Percentiles rank a stretch among this genome's conserved stretches.
Conservation (phyloP, 2,888 invertebrate genomes). For the Pharmacophagus antenor region DNA sequence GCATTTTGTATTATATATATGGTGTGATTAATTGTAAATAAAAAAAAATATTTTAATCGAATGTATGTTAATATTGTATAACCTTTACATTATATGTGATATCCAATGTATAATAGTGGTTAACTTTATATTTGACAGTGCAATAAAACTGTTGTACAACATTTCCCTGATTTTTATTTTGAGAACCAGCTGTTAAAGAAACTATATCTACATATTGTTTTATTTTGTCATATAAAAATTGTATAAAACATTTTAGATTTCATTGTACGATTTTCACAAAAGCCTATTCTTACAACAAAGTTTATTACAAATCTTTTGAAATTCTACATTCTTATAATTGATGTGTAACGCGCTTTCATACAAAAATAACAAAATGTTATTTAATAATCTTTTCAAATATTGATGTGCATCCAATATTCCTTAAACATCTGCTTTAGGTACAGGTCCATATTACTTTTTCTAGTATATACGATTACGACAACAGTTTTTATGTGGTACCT, state of each 20-base stretch:
- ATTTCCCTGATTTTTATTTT: constrained; percentile 13
- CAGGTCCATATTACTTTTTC: too few relatives aligned
- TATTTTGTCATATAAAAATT: constrained; percentile 5
- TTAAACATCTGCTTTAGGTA: background rate
- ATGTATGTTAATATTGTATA: background rate
- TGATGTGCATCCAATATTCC: background rate
- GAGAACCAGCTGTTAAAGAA: background rate
- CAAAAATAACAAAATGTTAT: background rate
- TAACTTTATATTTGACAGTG: background rate
- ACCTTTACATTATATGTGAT: background rate
- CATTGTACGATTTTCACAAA: background rate
- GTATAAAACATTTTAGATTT: constrained; percentile 1
- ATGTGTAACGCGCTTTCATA: background rate
- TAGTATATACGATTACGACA: too few relatives aligned
- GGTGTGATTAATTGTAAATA: background rate
- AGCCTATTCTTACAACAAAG: background rate
- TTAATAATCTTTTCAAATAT: background rate
- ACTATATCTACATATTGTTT: background rate
- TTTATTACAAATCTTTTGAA: too few relatives aligned
- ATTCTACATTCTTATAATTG: too few relatives aligned
- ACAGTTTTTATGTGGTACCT: too few relatives aligned
- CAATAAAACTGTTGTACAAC: constrained; percentile 17
- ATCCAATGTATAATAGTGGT: background rate
- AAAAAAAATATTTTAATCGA: background rate
- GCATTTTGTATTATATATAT: background rate